Evolutionary conservation across 2,888 invertebrate species (phyloP).

Genomic region (Octonoba sinensis): DNA sequence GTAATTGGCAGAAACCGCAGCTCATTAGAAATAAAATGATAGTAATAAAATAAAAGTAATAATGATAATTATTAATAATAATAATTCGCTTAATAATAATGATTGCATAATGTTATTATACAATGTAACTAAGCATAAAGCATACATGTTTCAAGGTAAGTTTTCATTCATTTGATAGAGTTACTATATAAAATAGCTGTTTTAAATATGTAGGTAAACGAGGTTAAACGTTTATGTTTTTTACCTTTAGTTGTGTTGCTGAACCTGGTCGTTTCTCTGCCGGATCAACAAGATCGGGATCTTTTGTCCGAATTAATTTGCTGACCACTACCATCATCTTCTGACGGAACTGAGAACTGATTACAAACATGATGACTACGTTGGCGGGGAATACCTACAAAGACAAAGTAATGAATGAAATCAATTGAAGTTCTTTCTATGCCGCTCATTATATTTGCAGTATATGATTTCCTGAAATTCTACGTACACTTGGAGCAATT

Average conservation of each 20-base stretch:
- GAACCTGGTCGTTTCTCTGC: constrained; percentile 9
- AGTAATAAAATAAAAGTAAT: too few relatives aligned
- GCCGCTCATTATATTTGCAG: too few relatives aligned
- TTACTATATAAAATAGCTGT: neutral
- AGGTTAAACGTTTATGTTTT: too few relatives aligned
- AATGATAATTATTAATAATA: too few relatives aligned
- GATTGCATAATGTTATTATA: too few relatives aligned
- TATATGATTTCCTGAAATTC: too few relatives aligned
- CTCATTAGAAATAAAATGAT: too few relatives aligned
- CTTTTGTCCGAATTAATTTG: constrained; percentile 59
- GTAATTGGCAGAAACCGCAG: too few relatives aligned
- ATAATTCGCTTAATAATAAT: too few relatives aligned
- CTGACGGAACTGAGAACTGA: constrained; percentile 53
- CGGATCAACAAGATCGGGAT: constrained; percentile 32
- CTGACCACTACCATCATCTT: constrained; percentile 57
- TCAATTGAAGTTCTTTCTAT: neutral
- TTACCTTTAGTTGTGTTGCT: constrained; percentile 48
- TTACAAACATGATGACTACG: constrained; percentile 28
- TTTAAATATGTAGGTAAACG: neutral
- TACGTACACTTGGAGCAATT: too few relatives aligned
- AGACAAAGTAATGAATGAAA: constrained; percentile 6
- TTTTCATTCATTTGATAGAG: neutral
- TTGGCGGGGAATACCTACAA: neutral
- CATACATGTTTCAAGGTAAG: too few relatives aligned
- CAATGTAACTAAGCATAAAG: too few relatives aligned